Conservation (phyloP, 92 coral and sea anemone species). For the Heliopora coerulea region DNA sequence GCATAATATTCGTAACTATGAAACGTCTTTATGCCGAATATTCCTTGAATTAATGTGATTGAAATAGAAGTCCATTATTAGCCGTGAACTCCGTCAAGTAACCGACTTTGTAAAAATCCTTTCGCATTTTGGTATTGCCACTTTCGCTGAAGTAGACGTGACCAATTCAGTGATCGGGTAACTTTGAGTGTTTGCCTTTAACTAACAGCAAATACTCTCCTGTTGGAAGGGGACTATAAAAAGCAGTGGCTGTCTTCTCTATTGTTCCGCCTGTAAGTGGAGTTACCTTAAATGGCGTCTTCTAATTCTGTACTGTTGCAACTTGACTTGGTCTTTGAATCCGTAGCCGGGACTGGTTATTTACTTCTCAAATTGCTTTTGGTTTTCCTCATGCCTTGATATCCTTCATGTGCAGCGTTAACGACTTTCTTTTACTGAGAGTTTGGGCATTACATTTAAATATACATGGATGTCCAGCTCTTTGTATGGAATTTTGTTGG, state of each 20-base stretch:
- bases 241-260: too few relatives aligned
- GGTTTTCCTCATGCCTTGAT: slow-evolving; percentile 45
- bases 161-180: too few relatives aligned
- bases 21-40: neutral
- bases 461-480: neutral
- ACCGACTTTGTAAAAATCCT: neutral
- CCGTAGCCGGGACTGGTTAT: slow-evolving; percentile 47
- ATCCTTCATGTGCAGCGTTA: slow-evolving; percentile 45
- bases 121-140: neutral
- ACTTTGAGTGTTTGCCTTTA: slow-evolving; percentile 43
- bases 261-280: slow-evolving; percentile 4
- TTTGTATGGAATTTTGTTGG: neutral
- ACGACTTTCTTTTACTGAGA: slow-evolving; percentile 43
- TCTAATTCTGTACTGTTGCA: slow-evolving; percentile 22
- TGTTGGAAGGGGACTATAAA: slow-evolving; percentile 48
- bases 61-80: slow-evolving; percentile 10
- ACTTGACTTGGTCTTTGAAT: slow-evolving; percentile 52
- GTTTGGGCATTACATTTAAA: neutral
- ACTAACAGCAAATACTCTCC: slow-evolving; percentile 51
- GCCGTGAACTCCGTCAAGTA: slow-evolving; percentile 1
- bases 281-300: slow-evolving; percentile 38
- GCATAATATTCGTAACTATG: neutral
- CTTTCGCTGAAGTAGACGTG: too few relatives aligned
- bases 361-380: slow-evolving; percentile 42
- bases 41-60: slow-evolving; percentile 2